A percentile compares a stretch with the other conserved stretches of the same genome.
Conservation (phyloP, 1,140 invertebrate genomes). For the Cydia strobilella region DNA sequence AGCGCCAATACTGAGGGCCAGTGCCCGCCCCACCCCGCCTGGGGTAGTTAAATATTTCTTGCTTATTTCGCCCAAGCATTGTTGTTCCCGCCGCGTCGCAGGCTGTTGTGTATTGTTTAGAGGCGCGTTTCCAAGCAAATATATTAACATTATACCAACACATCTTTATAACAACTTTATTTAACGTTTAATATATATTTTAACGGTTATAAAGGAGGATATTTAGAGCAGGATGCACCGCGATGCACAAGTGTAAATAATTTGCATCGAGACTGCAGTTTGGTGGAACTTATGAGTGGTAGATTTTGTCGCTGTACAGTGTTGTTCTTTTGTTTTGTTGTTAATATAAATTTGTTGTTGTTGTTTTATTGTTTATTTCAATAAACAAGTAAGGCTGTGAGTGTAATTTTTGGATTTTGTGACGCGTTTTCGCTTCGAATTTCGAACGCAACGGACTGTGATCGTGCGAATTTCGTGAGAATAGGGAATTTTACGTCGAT, state of each 20-base stretch:
- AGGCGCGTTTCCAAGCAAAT: slow-evolving; percentile 66
- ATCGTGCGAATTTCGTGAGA: slow-evolving; percentile 12
- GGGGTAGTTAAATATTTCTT: slow-evolving; percentile 81
- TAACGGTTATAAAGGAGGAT: slow-evolving; percentile 37
- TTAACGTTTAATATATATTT: slow-evolving; percentile 36
- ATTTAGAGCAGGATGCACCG: slow-evolving; percentile 58
- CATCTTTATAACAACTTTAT: slow-evolving; percentile 39
- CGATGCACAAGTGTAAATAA: slow-evolving; percentile 71
- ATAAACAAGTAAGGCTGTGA: slow-evolving; percentile 40
- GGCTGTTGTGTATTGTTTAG: slow-evolving; percentile 79
- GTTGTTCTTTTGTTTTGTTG: slow-evolving; percentile 56
- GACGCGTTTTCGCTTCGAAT: not conserved
- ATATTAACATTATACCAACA: slow-evolving; percentile 52
- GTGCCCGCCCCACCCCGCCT: slow-evolving; percentile 70
- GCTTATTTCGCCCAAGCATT: slow-evolving; percentile 81
- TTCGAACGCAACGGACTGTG: slow-evolving; percentile 22
- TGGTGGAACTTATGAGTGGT: slow-evolving; percentile 71
- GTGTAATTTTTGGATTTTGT: slow-evolving; percentile 35
- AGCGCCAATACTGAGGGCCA: slow-evolving; percentile 77
- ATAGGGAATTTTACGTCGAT: not conserved
- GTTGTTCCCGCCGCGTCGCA: slow-evolving; percentile 77
- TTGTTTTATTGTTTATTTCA: slow-evolving; percentile 47
- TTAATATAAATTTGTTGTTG: slow-evolving; percentile 49
- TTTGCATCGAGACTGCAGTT: slow-evolving; percentile 71
- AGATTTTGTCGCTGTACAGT: slow-evolving; percentile 70